Percentiles rank a stretch among this genome's conserved stretches.
These are phyloP conservation scores for Scaeva pyrastri DNA, from an alignment of 2,888 invertebrate genomes.

Conservation along the genomic window DNA sequence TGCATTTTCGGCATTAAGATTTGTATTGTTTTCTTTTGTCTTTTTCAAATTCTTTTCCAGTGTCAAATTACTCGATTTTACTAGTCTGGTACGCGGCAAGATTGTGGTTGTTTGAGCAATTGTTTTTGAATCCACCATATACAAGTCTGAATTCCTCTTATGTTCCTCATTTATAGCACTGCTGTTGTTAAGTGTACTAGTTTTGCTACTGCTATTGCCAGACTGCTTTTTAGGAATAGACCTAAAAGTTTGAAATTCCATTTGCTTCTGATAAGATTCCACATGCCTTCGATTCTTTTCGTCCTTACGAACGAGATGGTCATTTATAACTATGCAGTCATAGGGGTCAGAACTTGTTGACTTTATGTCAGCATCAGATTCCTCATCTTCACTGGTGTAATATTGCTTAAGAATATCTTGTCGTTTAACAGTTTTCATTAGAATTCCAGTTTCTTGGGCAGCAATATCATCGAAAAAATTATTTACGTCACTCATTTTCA, in stretches of 20 bases:
- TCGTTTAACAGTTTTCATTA: conserved; percentile 89
- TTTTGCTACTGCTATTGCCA: conserved; percentile 30
- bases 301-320: conserved; percentile 86
- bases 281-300: conserved; percentile 83
- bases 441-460: conserved; percentile 84
- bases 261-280: conserved; percentile 82
- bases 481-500: conserved; percentile 86
- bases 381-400: conserved; percentile 87
- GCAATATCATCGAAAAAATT: conserved; percentile 81
- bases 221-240: conserved; percentile 54
- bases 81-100: conserved; percentile 81
- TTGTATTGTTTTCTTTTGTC: conserved; percentile 84
- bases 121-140: conserved; percentile 84
- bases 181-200: conserved; percentile 78
- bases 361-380: conserved; percentile 84
- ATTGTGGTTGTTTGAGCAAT: conserved; percentile 80
- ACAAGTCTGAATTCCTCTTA: conserved; percentile 85
- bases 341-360: conserved; percentile 91
- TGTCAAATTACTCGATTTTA: conserved; percentile 80
- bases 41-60: conserved; percentile 81
- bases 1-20: conserved; percentile 78
- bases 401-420: conserved; percentile 90
- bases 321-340: conserved; percentile 93
- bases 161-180: conserved; percentile 81
- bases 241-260: conserved; percentile 84